Conservation (phyloP, 2,888 invertebrate genomes). For the Caenorhabditis virilis region DNA sequence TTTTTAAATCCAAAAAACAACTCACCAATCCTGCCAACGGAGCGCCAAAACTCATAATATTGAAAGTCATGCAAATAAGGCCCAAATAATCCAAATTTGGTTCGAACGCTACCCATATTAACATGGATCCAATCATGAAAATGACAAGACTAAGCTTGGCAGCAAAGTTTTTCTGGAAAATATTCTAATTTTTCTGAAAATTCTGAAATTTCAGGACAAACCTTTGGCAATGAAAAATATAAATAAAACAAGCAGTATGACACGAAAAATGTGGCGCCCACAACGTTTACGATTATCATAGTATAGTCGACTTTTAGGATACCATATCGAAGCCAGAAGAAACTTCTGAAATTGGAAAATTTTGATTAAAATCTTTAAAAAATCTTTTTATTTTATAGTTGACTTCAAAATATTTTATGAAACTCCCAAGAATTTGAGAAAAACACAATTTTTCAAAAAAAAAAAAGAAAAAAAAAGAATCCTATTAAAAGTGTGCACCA, state of each 20-base stretch:
- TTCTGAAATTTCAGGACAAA: conserved; percentile 51
- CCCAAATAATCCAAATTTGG: conserved; percentile 75
- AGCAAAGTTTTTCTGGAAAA: conserved; percentile 43
- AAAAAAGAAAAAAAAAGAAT: too few species aligned
- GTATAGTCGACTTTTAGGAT: conserved; percentile 78
- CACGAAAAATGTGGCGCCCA: conserved; percentile 78
- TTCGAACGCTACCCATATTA: conserved; percentile 68
- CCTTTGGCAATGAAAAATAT: conserved; percentile 79
- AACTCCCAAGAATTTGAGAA: too few species aligned
- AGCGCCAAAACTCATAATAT: conserved; percentile 82
- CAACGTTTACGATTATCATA: conserved; percentile 79
- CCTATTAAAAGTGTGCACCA: too few species aligned
- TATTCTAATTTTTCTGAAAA: too few species aligned
- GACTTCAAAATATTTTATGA: too few species aligned
- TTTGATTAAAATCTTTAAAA: neutral
- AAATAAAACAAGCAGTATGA: conserved; percentile 78
- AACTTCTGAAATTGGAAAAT: conserved; percentile 77
- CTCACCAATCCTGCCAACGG: conserved; percentile 80
- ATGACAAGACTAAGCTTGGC: conserved; percentile 68
- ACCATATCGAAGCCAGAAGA: conserved; percentile 83
- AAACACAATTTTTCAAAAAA: too few species aligned
- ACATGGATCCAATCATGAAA: conserved; percentile 72
- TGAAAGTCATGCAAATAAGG: conserved; percentile 76
- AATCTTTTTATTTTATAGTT: too few species aligned
- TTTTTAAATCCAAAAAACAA: too few species aligned